Evolutionary conservation across 2,888 invertebrate species (phyloP).

Genomic region (Dichetophora obliterata): DNA sequence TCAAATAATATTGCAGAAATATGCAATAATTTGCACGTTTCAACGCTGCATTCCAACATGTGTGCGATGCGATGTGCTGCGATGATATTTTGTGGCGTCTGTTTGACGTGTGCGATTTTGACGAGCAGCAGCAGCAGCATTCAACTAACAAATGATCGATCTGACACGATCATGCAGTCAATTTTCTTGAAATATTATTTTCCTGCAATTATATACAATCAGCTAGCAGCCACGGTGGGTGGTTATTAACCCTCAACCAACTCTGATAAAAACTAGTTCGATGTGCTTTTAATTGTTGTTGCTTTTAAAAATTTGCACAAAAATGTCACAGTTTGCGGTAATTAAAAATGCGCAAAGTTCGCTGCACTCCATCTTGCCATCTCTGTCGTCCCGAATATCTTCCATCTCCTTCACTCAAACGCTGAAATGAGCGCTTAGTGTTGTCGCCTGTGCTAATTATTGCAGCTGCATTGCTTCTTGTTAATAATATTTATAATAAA

Average conservation of each 20-base stretch:
- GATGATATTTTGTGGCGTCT: neutral
- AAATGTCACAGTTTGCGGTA: slow-evolving; percentile 11
- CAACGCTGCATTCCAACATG: slow-evolving; percentile 12
- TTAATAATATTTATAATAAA: slow-evolving; percentile 6
- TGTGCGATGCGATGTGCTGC: neutral
- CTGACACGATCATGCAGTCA: neutral
- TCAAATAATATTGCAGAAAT: slow-evolving; percentile 13
- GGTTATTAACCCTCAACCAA: neutral
- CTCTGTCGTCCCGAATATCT: neutral
- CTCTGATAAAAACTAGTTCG: too few relatives aligned
- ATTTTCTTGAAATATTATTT: too few relatives aligned
- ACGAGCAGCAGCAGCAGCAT: neutral
- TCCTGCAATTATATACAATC: too few relatives aligned
- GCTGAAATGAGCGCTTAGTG: neutral
- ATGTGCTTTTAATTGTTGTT: neutral
- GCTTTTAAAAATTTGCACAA: neutral
- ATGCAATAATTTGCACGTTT: slow-evolving; percentile 21
- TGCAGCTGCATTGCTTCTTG: slow-evolving; percentile 28
- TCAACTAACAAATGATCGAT: neutral
- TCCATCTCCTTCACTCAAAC: neutral
- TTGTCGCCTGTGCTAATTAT: slow-evolving; percentile 19
- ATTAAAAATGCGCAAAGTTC: slow-evolving; percentile 25
- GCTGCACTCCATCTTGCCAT: slow-evolving; percentile 19
- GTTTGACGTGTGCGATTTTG: neutral
- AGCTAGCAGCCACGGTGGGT: neutral